Base-by-base conservation (phyloP, 2,797 vertebrate species). In the Simalia tracyae region DNA sequence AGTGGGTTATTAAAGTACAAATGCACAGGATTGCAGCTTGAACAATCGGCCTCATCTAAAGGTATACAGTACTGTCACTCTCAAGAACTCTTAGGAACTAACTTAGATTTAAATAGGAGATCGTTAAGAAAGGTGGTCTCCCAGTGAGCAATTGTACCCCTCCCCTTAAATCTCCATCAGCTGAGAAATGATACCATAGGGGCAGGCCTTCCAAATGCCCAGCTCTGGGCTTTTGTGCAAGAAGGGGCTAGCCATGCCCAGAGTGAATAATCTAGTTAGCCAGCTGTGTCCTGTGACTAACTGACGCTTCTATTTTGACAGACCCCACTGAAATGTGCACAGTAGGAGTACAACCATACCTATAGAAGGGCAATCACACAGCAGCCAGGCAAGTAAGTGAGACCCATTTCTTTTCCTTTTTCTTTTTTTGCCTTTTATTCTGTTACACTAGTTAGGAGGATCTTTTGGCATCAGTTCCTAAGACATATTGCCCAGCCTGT, bases 251-350 rank as follows among this genome's bases (percentile, higher is more conserved):
- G 96, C 96, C 94, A 95, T 92, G 22, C 36, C 64, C 64, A 84
- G n/a, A 14, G 86, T 93, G 95, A 93, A 97, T 97, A 95, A 96
- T 97, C 96, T 96, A 94, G 96, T 96, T 96, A 96, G 93, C 93
- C 97, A 97, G 94, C 98, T 97, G 95, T 94, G 96, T 97, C 95
- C 95, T 94, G 92, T 98, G 96, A 98, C 98, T 98, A 97, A 98
- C 97, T 96, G 97, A 97, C 94, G 97, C 97, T 98, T 97, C 93
- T 98, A 96, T 98, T 98, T 98, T 97, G 97, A 98, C 98, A 98
- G 98, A 98, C 98, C 96, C 98, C 95, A 95, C 96, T 95, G 98
- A 98, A 96, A 97, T 97, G 96, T 98, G 98, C 98, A 95, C 98
- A 97, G 97, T 97, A 97, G 98, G 98, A 97, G 95, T 97, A 96